phyloP scores from a whole-genome alignment of 2,888 invertebrate genomes.

The Trisateles emortualis region DNA sequence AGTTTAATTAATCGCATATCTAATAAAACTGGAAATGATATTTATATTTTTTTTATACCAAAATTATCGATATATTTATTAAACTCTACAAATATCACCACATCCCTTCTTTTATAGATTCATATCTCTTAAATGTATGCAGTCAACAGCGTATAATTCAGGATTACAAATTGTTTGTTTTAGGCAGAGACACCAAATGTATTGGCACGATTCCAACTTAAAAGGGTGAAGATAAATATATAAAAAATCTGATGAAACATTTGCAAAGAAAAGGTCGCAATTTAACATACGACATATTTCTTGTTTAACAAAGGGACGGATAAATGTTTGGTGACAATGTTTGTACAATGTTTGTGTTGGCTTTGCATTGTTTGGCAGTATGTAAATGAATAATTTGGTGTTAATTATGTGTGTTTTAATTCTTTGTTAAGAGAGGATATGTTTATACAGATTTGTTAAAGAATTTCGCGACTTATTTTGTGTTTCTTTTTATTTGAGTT shows the following conservation, averaged over 20 bases:
- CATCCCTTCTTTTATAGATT: constrained; percentile 81
- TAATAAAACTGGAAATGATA: not conserved
- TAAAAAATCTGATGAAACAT: constrained; percentile 74
- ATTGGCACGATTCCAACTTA: constrained; percentile 84
- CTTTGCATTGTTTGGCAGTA: constrained; percentile 58
- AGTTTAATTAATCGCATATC: too few species aligned
- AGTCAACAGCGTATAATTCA: constrained; percentile 86
- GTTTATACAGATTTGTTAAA: constrained; percentile 30
- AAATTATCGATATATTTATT: constrained; percentile 23
- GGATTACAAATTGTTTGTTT: constrained; percentile 87
- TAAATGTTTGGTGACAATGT: constrained; percentile 63
- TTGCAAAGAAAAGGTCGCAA: constrained; percentile 68
- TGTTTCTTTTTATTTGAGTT: constrained; percentile 1
- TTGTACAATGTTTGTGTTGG: constrained; percentile 63
- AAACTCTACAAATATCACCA: constrained; percentile 22
- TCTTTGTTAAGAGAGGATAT: constrained; percentile 39
- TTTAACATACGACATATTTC: constrained; percentile 65
- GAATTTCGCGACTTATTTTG: constrained; percentile 34
- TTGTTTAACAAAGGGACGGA: constrained; percentile 75
- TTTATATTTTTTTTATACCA: not conserved
- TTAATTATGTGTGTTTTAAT: constrained; percentile 66
- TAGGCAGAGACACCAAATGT: constrained; percentile 82
- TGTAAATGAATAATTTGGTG: constrained; percentile 77
- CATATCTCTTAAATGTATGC: constrained; percentile 86
- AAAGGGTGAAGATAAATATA: constrained; percentile 84